Evolutionary conservation across 2,888 invertebrate species (phyloP).

Genomic region (Rutpela maculata): DNA sequence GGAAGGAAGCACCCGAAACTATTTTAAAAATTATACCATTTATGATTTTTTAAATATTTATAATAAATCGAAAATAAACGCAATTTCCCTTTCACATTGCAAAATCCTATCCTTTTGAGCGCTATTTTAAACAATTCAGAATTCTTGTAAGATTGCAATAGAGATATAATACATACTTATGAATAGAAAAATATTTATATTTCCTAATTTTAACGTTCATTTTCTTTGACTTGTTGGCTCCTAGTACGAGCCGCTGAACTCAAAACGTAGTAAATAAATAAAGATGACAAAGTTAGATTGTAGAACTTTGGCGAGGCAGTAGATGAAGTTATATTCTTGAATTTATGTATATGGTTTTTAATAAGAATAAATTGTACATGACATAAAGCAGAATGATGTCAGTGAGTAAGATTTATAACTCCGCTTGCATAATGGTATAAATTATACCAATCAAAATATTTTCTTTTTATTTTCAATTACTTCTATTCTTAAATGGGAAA

Average conservation of each 20-base stretch:
- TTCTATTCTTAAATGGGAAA: neutral
- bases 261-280: neutral
- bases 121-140: too few species aligned
- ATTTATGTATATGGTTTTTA: neutral
- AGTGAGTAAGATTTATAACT: neutral
- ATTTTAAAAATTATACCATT: too few species aligned
- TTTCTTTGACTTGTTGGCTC: too few species aligned
- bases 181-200: too few species aligned
- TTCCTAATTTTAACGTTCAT: too few species aligned
- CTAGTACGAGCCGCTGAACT: neutral
- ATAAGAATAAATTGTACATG: constrained; percentile 1
- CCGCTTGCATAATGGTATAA: neutral
- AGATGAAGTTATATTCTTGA: neutral
- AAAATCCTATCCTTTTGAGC: too few species aligned
- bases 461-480: neutral
- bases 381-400: neutral
- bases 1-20: too few species aligned
- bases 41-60: too few species aligned
- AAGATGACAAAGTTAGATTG: neutral
- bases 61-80: too few species aligned
- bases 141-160: too few species aligned
- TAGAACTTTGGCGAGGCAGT: neutral
- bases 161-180: too few species aligned
- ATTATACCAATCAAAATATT: neutral
- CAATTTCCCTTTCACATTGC: too few species aligned